Evolutionary conservation across 2,888 invertebrate genomes (phyloP).

Genomic region (Pachydiplax longipennis): DNA sequence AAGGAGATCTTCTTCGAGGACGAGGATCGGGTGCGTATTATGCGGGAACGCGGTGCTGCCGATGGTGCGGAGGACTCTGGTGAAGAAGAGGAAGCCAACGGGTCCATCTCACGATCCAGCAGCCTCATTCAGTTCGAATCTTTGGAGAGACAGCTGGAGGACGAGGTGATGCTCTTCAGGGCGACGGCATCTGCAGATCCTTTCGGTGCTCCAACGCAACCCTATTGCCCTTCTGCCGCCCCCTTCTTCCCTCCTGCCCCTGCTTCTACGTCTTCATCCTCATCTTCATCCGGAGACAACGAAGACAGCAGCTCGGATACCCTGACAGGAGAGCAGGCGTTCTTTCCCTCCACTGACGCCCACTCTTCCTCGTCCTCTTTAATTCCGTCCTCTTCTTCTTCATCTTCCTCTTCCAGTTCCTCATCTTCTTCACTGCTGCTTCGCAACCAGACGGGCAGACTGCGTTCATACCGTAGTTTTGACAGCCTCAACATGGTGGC

Average conservation of each 20-base stretch:
- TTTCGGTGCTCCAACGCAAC: slow-evolving; percentile 47
- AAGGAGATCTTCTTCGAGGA: slow-evolving; percentile 47
- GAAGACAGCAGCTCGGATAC: slow-evolving; percentile 72
- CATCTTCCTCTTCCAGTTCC: slow-evolving; percentile 38
- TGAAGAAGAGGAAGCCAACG: slow-evolving; percentile 50
- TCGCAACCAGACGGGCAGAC: slow-evolving; percentile 48
- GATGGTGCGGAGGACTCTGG: slow-evolving; percentile 47
- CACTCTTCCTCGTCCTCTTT: slow-evolving; percentile 51
- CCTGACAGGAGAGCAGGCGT: slow-evolving; percentile 57
- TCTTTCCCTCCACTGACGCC: slow-evolving; percentile 55
- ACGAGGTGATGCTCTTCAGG: slow-evolving; percentile 56
- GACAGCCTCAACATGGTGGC: slow-evolving; percentile 61
- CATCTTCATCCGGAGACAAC: slow-evolving; percentile 50
- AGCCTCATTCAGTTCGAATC: slow-evolving; percentile 87
- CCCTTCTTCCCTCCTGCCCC: slow-evolving; percentile 46
- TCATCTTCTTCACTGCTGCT: background rate
- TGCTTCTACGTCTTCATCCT: slow-evolving; percentile 48
- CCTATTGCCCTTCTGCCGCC: slow-evolving; percentile 46
- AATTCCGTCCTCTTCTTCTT: slow-evolving; percentile 45
- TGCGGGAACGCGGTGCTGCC: background rate
- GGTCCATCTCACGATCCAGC: slow-evolving; percentile 77
- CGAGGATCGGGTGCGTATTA: background rate
- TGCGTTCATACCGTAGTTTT: slow-evolving; percentile 63
- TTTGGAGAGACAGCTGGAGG: slow-evolving; percentile 66
- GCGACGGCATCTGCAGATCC: slow-evolving; percentile 52